phyloP scores from a whole-genome alignment of 2,797 vertebrate species.

The Setipinna tenuifilis region DNA sequence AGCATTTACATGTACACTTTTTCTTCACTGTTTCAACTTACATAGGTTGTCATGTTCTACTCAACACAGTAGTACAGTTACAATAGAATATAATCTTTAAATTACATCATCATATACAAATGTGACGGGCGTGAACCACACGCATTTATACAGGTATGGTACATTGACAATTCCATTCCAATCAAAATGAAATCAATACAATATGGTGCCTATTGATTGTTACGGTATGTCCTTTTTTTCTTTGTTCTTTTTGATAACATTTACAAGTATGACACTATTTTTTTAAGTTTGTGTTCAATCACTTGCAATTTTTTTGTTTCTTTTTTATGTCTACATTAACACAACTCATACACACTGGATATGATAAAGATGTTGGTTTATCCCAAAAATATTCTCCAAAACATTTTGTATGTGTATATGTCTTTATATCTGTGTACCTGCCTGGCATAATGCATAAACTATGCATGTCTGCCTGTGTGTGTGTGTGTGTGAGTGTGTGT shows the following conservation, averaged over 20 bases:
- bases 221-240: constrained; percentile 64
- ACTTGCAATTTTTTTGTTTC: constrained; percentile 68
- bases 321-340: constrained; percentile 72
- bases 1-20: constrained; percentile 80
- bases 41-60: constrained; percentile 76
- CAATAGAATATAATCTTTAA: constrained; percentile 84
- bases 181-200: constrained; percentile 72
- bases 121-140: constrained; percentile 77
- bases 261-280: constrained; percentile 82
- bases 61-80: constrained; percentile 85
- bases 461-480: not conserved
- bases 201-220: constrained; percentile 74
- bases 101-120: constrained; percentile 87
- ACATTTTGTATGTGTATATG: constrained; percentile 46
- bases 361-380: constrained; percentile 65
- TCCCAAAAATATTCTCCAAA: constrained; percentile 66
- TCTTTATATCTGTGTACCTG: constrained; percentile 30
- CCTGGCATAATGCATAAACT: not conserved
- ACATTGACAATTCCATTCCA: constrained; percentile 78
- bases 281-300: constrained; percentile 76
- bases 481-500: constrained; percentile 40
- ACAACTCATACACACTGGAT: constrained; percentile 80
- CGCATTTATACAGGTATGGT: constrained; percentile 73
- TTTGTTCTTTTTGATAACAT: constrained; percentile 78
- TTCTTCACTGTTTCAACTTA: constrained; percentile 76